These are phyloP conservation scores for Thera obeliscata DNA, from an alignment of 2,888 invertebrate genomes.

Conservation along the genomic window DNA sequence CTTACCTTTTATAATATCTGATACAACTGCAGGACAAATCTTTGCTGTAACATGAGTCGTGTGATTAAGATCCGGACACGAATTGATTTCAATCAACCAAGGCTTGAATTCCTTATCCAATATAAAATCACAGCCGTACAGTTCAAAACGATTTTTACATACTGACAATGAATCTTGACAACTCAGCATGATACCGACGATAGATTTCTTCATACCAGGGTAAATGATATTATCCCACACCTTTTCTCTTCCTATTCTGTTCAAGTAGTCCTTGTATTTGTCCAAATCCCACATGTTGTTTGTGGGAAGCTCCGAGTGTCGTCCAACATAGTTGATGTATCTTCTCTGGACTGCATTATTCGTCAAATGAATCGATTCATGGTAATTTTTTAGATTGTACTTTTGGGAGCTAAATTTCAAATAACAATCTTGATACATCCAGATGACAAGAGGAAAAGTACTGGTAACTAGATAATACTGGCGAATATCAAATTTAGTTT, in stretches of 20 bases:
- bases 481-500: conserved; percentile 95
- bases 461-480: conserved; percentile 95
- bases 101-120: conserved; percentile 92
- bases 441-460: conserved; percentile 90
- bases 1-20: conserved; percentile 94
- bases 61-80: conserved; percentile 91
- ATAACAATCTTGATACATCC: conserved; percentile 94
- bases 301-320: conserved; percentile 87
- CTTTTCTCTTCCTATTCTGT: conserved; percentile 81
- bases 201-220: conserved; percentile 92
- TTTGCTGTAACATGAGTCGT: conserved; percentile 93
- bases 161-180: conserved; percentile 89
- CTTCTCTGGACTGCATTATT: conserved; percentile 94
- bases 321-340: conserved; percentile 82
- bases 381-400: conserved; percentile 90
- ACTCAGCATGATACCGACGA: conserved; percentile 91
- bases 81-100: conserved; percentile 97
- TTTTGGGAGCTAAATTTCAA: conserved; percentile 94
- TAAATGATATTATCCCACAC: conserved; percentile 91
- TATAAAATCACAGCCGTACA: conserved; percentile 97
- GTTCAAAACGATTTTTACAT: conserved; percentile 91
- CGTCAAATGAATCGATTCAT: conserved; percentile 94
- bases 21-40: conserved; percentile 91
- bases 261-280: conserved; percentile 87
- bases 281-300: conserved; percentile 94